Evolutionary conservation across 1,140 invertebrate genomes (phyloP).

Genomic region (Macrobrachium nipponense): DNA sequence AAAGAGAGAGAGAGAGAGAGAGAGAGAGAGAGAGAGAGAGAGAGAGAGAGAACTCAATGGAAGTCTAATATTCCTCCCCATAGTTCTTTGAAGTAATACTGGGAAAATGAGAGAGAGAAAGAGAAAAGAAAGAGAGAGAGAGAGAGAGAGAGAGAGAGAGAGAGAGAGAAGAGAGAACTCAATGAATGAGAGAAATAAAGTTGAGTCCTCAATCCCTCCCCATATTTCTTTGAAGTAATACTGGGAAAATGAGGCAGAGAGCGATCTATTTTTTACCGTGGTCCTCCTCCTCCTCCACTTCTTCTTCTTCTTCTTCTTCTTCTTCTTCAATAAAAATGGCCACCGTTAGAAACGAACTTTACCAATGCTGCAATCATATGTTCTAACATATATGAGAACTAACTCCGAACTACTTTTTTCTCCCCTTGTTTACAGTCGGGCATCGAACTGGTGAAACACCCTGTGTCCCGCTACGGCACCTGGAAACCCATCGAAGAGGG

Average conservation of each 20-base stretch:
- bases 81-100: neutral
- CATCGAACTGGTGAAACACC: constrained; percentile 20
- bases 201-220: no score
- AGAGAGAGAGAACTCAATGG: neutral
- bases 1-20: constrained; percentile 16
- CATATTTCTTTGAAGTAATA: no score
- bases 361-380: no score
- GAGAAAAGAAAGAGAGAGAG: no score
- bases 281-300: no score
- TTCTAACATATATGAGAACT: neutral
- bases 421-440: constrained; percentile 16
- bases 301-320: no score
- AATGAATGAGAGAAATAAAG: neutral
- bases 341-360: no score
- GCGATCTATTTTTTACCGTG: neutral
- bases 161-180: neutral
- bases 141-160: constrained; percentile 7
- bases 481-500: constrained; percentile 38
- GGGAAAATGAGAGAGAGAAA: neutral
- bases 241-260: neutral
- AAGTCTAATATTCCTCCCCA: neutral
- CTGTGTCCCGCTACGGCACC: constrained; percentile 31
- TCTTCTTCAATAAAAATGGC: no score
- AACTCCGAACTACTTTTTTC: neutral
- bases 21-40: constrained; percentile 31